Evolutionary conservation across 64 coral and sea anemone species (phyloP), one percentile per base, ranked within the genome.

Genomic region (Montipora efflorescens): DNA sequence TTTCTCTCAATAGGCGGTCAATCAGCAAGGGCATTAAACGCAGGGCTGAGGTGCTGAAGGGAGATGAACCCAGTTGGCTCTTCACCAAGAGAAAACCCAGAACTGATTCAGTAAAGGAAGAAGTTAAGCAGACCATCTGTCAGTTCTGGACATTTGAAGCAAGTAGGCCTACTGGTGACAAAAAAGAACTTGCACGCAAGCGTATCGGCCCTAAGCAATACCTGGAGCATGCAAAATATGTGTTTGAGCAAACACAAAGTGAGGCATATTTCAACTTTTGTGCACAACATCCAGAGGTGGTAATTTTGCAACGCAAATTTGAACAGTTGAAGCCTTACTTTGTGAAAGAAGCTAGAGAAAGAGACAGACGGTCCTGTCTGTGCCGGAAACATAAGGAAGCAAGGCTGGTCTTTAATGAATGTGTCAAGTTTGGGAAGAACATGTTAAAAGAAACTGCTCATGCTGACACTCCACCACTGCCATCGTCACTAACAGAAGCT

Each of bases 161-260:
- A 18, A 88, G 91, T 47, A 88, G 83, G 19, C 83, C 84, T 16
- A 93, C 91, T 23, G 82, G 53, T 7, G 91, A 93, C 76, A 93
- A 79, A 18, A 87, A 87, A 12, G 91, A 87, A 36, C n/a, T 87
- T 3, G 7, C 79, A 1, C 11, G 82, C 2, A 92, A 92, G 13
- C 71, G 80, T 5, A 79, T 78, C 78, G 74, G 74, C 45, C 91
- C 58, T 0, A 92, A 87, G 4, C 82, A 78, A 11, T 87, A 93
- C 74, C 7, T 69, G 0, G 74, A 93, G n/a, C 91, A 93, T 52
- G 55, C 82, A 50, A 79, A 93, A 43, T 59, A 93, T 11, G 83
- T 72, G 44, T 1, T 93, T 20, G 75, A 93, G 19, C 83, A 87
- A 11, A 93, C 76, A 36, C 91, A 88, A 80, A 93, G 47, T 88